A percentile compares a stretch with the other conserved stretches of the same genome.
phyloP scores from a whole-genome alignment of 2,113 vertebrate genomes.

The Oryctolagus cuniculus region mOryCun1.1 NC_091443.1:86533001-86533500 shows the following conservation, averaged over 20 bases:
- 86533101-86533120: neutral
- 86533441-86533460: neutral
- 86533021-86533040: constrained; percentile 54
- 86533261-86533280: neutral
- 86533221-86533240: neutral
- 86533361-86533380: neutral
- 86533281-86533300: neutral
- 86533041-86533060: constrained; percentile 3
- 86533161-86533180: constrained; percentile 29
- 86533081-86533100: constrained; percentile 43
- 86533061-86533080: constrained; percentile 48
- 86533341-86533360: neutral
- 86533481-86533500: neutral
- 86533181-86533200: neutral
- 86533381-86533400: neutral
- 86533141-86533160: constrained; percentile 1
- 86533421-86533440: neutral
- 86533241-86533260: neutral
- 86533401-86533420: neutral
- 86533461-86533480: neutral
- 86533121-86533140: neutral
- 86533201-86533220: no score
- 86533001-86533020: constrained; percentile 53
- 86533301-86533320: neutral
- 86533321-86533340: neutral